Evolutionary conservation across 2,113 vertebrate genomes (phyloP).

Genomic region (Lasiurus cinereus): DNA sequence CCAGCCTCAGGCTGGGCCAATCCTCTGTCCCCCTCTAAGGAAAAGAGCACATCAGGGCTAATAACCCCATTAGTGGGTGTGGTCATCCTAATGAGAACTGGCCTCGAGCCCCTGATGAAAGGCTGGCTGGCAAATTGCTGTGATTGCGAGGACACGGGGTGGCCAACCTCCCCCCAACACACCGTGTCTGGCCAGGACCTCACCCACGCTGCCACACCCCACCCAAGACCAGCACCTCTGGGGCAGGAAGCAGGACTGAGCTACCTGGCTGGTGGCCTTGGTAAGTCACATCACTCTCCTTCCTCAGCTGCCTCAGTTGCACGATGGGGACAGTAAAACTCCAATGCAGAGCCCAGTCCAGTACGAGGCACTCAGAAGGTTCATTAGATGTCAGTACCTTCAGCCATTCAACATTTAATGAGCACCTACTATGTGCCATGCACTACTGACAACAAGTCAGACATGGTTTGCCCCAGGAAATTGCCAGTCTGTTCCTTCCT

Average conservation of each 20-base stretch:
- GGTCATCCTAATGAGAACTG: constrained; percentile 28
- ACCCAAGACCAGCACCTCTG: not conserved
- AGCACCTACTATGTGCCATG: not conserved
- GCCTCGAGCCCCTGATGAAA: constrained; percentile 49
- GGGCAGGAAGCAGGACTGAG: not conserved
- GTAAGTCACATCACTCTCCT: not conserved
- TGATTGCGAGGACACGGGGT: not conserved
- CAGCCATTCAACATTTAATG: not conserved
- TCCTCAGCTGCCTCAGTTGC: not conserved
- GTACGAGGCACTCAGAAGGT: not conserved
- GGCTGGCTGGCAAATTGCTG: constrained; percentile 63
- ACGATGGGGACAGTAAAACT: not conserved
- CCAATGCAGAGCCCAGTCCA: not conserved
- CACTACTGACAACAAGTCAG: not conserved
- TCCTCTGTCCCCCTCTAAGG: not conserved
- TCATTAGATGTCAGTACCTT: too few species aligned
- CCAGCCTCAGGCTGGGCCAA: not conserved
- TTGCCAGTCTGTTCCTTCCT: not conserved
- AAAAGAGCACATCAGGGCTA: not conserved
- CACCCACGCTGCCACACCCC: not conserved
- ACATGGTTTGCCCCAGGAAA: rapidly evolving
- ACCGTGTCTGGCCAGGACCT: not conserved
- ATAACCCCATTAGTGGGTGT: not conserved
- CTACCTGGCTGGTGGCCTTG: rapidly evolving
- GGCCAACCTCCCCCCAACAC: not conserved